These are phyloP conservation scores for Catostomus latipinnis DNA, from an alignment of 2,797 vertebrate species.

Conservation along the genomic window DNA sequence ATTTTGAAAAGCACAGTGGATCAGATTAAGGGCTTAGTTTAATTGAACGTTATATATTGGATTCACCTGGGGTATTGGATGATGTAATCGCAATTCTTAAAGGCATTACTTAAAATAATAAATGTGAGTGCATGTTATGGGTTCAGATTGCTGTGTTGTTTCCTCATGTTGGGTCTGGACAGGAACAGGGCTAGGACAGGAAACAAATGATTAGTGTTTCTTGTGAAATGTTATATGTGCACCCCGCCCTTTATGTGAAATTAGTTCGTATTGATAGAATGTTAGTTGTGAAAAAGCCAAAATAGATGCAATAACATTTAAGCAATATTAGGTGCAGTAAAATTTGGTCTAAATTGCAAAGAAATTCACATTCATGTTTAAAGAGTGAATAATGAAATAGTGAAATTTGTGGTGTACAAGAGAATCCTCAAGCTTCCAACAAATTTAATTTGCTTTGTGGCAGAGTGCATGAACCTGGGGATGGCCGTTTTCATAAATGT, in stretches of 20 bases:
- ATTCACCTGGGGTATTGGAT: slow-evolving; percentile 21
- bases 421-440: not conserved
- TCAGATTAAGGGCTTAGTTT: slow-evolving; percentile 2
- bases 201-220: slow-evolving; percentile 37
- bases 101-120: slow-evolving; percentile 48
- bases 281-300: not conserved
- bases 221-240: not conserved
- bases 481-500: slow-evolving; percentile 18
- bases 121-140: slow-evolving; percentile 26
- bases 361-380: not conserved
- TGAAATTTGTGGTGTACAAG: slow-evolving; percentile 1
- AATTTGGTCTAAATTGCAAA: not conserved
- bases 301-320: not conserved
- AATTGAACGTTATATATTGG: slow-evolving; percentile 1
- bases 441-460: not conserved
- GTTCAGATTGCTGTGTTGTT: slow-evolving; percentile 41
- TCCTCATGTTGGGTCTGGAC: slow-evolving; percentile 33
- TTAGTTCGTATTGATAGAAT: slow-evolving; percentile 13
- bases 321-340: not conserved
- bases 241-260: slow-evolving; percentile 20
- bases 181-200: slow-evolving; percentile 39
- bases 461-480: not conserved
- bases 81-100: slow-evolving; percentile 31
- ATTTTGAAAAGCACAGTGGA: slow-evolving; percentile 3
- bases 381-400: not conserved